Percentiles rank a stretch among this genome's conserved stretches.
Conservation (phyloP, 2,797 vertebrate species). For the Chaenodraco wilsoni region DNA sequence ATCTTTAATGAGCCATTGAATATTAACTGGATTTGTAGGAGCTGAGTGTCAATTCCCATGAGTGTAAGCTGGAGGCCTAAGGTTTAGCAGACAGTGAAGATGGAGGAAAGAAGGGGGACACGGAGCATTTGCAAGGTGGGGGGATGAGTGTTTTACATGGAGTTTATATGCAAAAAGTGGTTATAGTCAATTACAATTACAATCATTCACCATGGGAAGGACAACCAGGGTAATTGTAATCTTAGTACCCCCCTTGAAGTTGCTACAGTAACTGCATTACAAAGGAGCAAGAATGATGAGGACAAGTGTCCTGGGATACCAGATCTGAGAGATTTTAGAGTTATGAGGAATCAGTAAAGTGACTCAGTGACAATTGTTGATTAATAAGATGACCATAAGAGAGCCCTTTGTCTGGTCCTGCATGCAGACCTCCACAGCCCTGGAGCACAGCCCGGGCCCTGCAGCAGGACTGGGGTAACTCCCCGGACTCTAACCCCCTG, state of each 20-base stretch:
- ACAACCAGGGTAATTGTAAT: constrained; percentile 74
- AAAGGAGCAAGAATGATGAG: constrained; percentile 57
- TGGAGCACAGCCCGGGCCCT: constrained; percentile 59
- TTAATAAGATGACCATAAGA: constrained; percentile 49
- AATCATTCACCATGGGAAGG: constrained; percentile 82
- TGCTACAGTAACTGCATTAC: constrained; percentile 69
- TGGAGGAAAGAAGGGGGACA: constrained; percentile 37
- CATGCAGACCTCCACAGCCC: constrained; percentile 35
- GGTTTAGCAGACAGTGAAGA: constrained; percentile 65
- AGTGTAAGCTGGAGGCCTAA: constrained; percentile 74
- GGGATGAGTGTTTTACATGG: constrained; percentile 75
- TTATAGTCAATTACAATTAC: constrained; percentile 87
- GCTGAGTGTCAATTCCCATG: constrained; percentile 81
- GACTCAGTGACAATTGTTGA: constrained; percentile 24
- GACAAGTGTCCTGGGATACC: constrained; percentile 1
- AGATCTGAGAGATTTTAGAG: constrained; percentile 34
- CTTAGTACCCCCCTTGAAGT: constrained; percentile 63
- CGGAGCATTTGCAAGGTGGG: constrained; percentile 53
- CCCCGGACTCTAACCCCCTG: constrained; percentile 71
- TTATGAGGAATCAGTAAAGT: constrained; percentile 35
- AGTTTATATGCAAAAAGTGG: constrained; percentile 82
- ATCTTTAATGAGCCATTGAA: constrained; percentile 88
- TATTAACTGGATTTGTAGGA: constrained; percentile 86
- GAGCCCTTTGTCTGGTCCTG: constrained; percentile 41
- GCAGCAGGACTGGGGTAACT: constrained; percentile 56